Evolutionary conservation across 2,888 invertebrate species (phyloP), one percentile per base, ranked within the genome.

Genomic region (Pristionchus fissidentatus): DNA sequence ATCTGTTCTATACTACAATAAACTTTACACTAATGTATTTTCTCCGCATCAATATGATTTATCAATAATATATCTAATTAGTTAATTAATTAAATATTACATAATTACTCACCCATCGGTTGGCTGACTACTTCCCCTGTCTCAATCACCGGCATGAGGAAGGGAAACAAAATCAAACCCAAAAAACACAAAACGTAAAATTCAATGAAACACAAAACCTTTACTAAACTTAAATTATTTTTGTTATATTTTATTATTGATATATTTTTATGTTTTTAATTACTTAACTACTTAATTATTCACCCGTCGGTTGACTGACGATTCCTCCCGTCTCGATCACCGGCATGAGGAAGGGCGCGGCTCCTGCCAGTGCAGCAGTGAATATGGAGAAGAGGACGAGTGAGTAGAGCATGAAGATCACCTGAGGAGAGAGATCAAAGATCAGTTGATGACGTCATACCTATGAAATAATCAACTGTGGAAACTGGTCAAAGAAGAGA

Each of bases 351-450:
- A 81, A 81, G 0, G 32, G 35, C 19, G 66, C 81, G 0, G 66
- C 81, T 10, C 81, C 81, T 4, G 49, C 46, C 3, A 81, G 66
- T 66, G 62, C 62, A 1, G 81, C 81, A 29, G 81, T 66, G 81
- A 81, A 81, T 29, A 81, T 26, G 22, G 49, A 81, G 62, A 81
- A 66, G 46, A 81, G 66, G 19, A 66, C 81, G 66, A 57, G 32
- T 3, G 62, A 43, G 66, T 81, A 81, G 49, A 81, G 81, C 46
- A 81, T 49, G 43, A 81, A 41, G n/a, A 81, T 81, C 41, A 43
- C 43, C 81, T 81, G 26, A 15, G 29, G 22, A 29, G 7, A 22
- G 41, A 22, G 55, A 55, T n/a, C n/a, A n/a, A n/a, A n/a, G n/a
- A n/a, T n/a, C n/a, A n/a, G n/a, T n/a, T n/a, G n/a, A n/a, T n/a